phyloP scores from a whole-genome alignment of 2,888 invertebrate genomes.

The Melikaiella ostensackeni region DNA sequence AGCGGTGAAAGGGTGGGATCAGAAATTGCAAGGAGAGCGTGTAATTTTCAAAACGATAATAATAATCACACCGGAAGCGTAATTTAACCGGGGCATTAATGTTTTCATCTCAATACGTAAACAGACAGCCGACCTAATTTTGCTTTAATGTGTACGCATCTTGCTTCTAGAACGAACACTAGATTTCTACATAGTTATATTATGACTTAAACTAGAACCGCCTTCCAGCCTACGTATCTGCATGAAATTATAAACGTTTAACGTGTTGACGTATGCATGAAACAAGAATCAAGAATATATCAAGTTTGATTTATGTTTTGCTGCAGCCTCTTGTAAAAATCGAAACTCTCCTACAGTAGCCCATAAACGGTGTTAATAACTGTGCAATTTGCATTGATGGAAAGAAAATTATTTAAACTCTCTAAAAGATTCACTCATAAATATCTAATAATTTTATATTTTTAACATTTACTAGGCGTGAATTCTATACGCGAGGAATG shows the following conservation, averaged over 20 bases:
- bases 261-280: neutral
- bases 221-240: neutral
- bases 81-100: conserved; percentile 34
- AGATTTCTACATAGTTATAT: conserved; percentile 32
- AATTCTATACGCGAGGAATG: no score
- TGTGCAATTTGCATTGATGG: neutral
- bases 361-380: neutral
- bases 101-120: conserved; percentile 24
- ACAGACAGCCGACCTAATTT: conserved; percentile 36
- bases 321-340: neutral
- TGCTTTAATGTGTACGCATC: conserved; percentile 17
- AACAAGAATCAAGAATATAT: neutral
- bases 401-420: neutral
- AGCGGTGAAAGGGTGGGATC: conserved; percentile 14
- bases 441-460: no score
- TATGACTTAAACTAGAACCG: neutral
- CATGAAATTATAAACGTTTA: neutral
- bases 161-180: conserved; percentile 27
- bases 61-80: conserved; percentile 24
- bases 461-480: no score
- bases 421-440: no score
- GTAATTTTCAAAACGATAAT: conserved; percentile 3
- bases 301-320: neutral
- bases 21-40: neutral
- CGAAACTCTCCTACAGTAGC: neutral